Evolutionary conservation across 2,113 vertebrate genomes (phyloP).

Genomic region (Atractosteus spatula): DNA sequence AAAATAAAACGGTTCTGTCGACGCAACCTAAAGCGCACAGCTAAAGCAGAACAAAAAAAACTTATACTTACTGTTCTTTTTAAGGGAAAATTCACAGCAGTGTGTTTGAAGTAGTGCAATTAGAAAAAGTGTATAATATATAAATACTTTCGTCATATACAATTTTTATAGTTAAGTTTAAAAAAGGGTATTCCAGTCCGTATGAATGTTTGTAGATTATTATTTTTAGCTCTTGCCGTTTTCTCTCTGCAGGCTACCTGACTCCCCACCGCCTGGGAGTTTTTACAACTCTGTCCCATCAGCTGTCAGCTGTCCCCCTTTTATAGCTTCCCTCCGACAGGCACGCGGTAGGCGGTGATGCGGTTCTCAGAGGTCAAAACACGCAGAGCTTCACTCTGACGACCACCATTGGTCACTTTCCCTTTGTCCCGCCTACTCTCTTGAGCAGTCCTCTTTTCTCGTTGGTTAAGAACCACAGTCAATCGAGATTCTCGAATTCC

Average conservation of each 20-base stretch:
- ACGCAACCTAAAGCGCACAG: neutral
- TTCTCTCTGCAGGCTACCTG: constrained; percentile 21
- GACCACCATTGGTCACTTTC: constrained; percentile 42
- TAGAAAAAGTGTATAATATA: constrained; percentile 42
- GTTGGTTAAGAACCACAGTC: constrained; percentile 41
- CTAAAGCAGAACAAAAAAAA: neutral
- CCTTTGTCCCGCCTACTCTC: constrained; percentile 33
- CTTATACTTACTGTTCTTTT: constrained; percentile 56
- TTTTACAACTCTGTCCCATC: constrained; percentile 75
- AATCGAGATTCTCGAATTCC: constrained; percentile 34
- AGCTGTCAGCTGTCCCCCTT: constrained; percentile 50
- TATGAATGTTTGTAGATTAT: constrained; percentile 51
- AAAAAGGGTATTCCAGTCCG: constrained; percentile 54
- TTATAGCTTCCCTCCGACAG: constrained; percentile 69
- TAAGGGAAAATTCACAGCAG: constrained; percentile 58
- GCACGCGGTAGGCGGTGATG: constrained; percentile 62
- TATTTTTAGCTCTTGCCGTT: constrained; percentile 31
- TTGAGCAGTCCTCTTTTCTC: neutral
- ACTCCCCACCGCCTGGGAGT: constrained; percentile 68
- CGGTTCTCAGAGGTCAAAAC: constrained; percentile 67
- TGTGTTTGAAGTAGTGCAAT: constrained; percentile 64
- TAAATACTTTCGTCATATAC: constrained; percentile 68
- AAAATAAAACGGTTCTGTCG: neutral
- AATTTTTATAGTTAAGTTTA: constrained; percentile 51
- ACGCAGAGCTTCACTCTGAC: constrained; percentile 49